Evolutionary conservation across 2,888 invertebrate species (phyloP), one percentile per base, ranked within the genome.

Genomic region (Aleiodes alternator): DNA sequence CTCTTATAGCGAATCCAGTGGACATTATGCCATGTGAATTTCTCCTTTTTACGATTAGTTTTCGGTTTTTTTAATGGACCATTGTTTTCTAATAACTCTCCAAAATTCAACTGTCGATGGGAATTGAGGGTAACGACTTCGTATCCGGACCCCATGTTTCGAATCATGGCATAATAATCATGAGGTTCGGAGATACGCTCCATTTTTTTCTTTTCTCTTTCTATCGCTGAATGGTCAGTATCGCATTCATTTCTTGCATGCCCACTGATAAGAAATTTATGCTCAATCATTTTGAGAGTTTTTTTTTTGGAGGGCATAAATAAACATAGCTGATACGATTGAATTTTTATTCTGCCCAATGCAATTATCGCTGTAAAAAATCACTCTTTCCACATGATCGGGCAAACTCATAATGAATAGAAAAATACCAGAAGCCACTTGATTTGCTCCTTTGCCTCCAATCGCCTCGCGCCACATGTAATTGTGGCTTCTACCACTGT

Each of bases 381-480:
- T 61, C 7, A 61, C 50, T 9, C 55, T 12, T 4, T 43, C 48
- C 7, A 75, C 23, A 2, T 4, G 14, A 11, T 43, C 3, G 12
- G 74, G 66, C 12, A 79, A 31, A 16, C 14, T 16, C 14, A 51
- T 8, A 3, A 79, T 16, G 68, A 76, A 80, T 12, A 64, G 12
- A 66, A 59, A 77, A 31, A 80, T 64, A 70, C 79, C 81, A 66
- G 77, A 80, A 29, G 75, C 74, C 34, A 80, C 76, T 53, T 81
- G 81, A 74, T 81, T 82, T 0, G 81, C 74, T 4, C 82, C 81
- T 69, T 81, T 77, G 48, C 77, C 76, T 9, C 73, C 82, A 14
- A 77, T 71, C 7, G 66, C 76, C 66, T 80, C 79, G 53, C 80
- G 66, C 83, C 82, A 84, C 78, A 82, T 80, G 72, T 75, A 84